phyloP scores from a whole-genome alignment of 2,113 vertebrate species.

The Eulemur macaco region DNA sequence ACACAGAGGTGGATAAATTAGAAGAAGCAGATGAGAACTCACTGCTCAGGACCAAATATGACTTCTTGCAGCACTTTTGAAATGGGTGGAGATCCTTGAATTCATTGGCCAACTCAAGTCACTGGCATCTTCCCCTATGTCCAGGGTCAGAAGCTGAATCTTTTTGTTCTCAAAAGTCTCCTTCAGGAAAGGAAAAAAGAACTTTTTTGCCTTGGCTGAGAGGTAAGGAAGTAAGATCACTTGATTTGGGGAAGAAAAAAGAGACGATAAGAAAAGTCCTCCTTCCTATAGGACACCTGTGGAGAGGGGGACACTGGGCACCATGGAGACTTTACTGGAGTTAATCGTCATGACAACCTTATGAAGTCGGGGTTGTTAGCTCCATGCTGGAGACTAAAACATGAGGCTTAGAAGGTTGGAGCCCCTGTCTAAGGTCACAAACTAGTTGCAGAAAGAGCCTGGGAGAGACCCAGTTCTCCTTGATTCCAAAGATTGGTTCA shows the following conservation, averaged over 20 bases:
- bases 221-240: background rate
- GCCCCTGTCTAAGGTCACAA: background rate
- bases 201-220: background rate
- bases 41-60: background rate
- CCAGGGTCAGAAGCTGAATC: background rate
- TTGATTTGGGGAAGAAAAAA: background rate
- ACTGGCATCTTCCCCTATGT: background rate
- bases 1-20: background rate
- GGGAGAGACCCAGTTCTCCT: background rate
- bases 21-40: background rate
- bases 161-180: background rate
- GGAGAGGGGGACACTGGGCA: background rate
- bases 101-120: background rate
- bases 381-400: background rate
- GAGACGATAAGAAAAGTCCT: background rate
- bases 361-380: background rate
- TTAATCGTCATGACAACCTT: background rate
- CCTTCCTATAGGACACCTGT: background rate
- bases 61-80: background rate
- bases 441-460: background rate
- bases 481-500: background rate
- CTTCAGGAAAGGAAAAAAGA: background rate
- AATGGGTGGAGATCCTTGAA: background rate
- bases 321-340: too few relatives aligned
- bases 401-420: background rate